These are phyloP conservation scores for Pseudochaenichthys georgianus DNA, from an alignment of 2,797 vertebrate species.

Conservation along the genomic window DNA sequence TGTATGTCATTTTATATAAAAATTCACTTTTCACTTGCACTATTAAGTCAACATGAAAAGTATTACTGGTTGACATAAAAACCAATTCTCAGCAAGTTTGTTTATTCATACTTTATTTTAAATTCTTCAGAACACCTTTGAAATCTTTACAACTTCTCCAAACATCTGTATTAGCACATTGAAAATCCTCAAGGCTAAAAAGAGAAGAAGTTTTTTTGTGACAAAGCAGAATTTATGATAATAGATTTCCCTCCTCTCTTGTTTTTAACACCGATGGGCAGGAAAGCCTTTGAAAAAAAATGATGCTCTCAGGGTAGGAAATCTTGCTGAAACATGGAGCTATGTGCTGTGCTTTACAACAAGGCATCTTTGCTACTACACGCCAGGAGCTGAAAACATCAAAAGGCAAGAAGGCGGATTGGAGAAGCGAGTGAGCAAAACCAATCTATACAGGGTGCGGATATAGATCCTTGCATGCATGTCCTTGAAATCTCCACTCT, in stretches of 20 bases:
- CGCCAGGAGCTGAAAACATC: slow-evolving; percentile 47
- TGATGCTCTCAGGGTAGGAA: slow-evolving; percentile 15
- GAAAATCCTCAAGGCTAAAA: slow-evolving; percentile 8
- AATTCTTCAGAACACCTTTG: not conserved
- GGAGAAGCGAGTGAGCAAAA: slow-evolving; percentile 32
- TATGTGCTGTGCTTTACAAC: slow-evolving; percentile 36
- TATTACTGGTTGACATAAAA: slow-evolving; percentile 1
- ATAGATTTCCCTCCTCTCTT: not conserved
- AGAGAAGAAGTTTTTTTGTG: slow-evolving; percentile 15
- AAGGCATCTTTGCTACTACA: slow-evolving; percentile 22
- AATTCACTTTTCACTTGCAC: slow-evolving; percentile 16
- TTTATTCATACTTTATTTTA: not conserved
- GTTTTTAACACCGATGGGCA: slow-evolving; percentile 3
- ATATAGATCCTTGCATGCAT: not conserved
- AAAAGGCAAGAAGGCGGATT: slow-evolving; percentile 35
- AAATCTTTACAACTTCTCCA: slow-evolving; percentile 21
- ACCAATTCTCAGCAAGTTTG: slow-evolving; percentile 24
- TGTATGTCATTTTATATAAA: slow-evolving; percentile 5
- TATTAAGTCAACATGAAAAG: slow-evolving; percentile 8
- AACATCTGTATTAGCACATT: slow-evolving; percentile 14
- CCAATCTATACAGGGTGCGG: slow-evolving; percentile 18
- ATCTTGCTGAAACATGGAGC: slow-evolving; percentile 28
- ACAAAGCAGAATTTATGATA: slow-evolving; percentile 31
- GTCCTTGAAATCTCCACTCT: slow-evolving; percentile 16
- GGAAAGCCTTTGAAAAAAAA: slow-evolving; percentile 15